Base-by-base conservation (phyloP, 2,797 vertebrate species). In the Rhincodon typus region DNA sequence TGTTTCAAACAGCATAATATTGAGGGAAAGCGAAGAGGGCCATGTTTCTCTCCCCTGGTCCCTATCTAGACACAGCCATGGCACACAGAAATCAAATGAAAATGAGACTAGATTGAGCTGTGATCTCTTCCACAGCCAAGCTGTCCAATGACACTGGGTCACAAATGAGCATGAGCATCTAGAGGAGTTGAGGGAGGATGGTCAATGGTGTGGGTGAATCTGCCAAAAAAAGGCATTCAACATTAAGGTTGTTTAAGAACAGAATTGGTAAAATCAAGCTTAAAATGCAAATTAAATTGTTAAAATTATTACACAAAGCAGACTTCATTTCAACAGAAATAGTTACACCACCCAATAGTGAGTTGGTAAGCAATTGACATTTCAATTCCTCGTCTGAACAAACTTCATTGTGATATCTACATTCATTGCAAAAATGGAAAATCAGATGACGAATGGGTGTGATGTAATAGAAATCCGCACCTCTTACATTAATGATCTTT, bases 401-500 rank as follows among this genome's bases (percentile, higher is more conserved):
- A 46, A 25, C 30, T n/a, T 74, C 42, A 94, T 30, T 94, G 69
- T 94, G 67, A 94, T 67, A 38, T 46, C 46, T 46, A 93, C n/a
- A 70, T 91, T 30, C 66, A 91, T 90, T 94, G 50, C 1, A 27
- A 38, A 94, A 94, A 34, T 30, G 42, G 38, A 17, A 94, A 94
- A 50, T 50, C 69, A 94, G 46, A 74, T 30, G 27, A 42, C 7
- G 69, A 70, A 70, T 50, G 12, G 42, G 72, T 95, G 19, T 6
- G 94, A 90, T 79, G n/a, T 23, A 96, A 77, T 96, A 69, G 67
- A 96, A 96, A 96, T 95, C 3, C 62, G 94, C 96, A 96, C 5
- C 95, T 96, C 25, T 84, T 27, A 95, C 95, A 82, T 38, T 62
- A 30, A 95, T 96, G 87, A 96, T 96, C 96, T 67, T 67, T 95